Conservation (phyloP, 2,113 vertebrate genomes). For the Synchiropus splendidus region DNA sequence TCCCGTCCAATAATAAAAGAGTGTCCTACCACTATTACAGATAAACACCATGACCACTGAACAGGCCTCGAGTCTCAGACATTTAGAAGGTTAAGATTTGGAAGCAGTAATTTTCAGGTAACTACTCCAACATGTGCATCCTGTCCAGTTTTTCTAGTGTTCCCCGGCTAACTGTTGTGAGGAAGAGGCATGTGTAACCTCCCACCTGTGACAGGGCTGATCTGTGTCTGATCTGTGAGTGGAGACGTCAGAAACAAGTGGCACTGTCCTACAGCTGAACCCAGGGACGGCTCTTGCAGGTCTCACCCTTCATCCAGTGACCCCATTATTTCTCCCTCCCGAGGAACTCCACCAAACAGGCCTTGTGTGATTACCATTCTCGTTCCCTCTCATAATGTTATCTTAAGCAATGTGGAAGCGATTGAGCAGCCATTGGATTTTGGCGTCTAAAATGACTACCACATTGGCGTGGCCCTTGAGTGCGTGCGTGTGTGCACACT, state of each 20-base stretch:
- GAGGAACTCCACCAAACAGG: conserved; percentile 51
- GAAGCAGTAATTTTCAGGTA: conserved; percentile 15
- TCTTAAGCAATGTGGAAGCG: conserved; percentile 72
- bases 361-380: conserved; percentile 53
- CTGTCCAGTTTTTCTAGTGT: conserved; percentile 43
- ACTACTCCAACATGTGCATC: conserved; percentile 44
- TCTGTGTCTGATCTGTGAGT: conserved; percentile 33
- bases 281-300: conserved; percentile 41
- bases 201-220: conserved; percentile 45
- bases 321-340: conserved; percentile 64
- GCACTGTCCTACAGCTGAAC: conserved; percentile 54
- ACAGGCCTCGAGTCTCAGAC: conserved; percentile 3
- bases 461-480: conserved; percentile 51
- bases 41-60: too few species aligned
- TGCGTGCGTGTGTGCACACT: conserved; percentile 18
- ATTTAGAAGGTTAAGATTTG: conserved; percentile 19
- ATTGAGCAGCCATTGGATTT: conserved; percentile 64
- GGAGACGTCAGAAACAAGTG: conserved; percentile 52
- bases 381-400: conserved; percentile 65
- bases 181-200: conserved; percentile 37
- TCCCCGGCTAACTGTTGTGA: conserved; percentile 51
- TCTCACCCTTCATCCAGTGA: conserved; percentile 62
- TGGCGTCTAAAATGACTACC: conserved; percentile 67
- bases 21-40: too few species aligned
- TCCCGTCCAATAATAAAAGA: too few species aligned